These are phyloP conservation scores for Sympetrum striolatum DNA, from an alignment of 2,888 invertebrate genomes.

Conservation along the genomic window DNA sequence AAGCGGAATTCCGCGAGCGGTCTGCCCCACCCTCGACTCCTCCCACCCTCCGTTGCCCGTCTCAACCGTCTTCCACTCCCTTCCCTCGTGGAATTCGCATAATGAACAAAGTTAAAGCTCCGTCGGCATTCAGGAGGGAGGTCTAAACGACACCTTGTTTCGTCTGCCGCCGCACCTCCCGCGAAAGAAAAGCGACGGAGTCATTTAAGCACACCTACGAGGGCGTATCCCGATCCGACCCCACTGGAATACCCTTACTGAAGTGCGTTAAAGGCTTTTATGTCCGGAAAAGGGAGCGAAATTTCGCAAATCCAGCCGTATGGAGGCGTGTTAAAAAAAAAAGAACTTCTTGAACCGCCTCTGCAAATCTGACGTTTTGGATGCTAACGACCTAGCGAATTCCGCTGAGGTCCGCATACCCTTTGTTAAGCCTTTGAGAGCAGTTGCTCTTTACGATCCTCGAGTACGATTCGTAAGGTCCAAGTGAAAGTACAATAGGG, in stretches of 20 bases:
- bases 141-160: not conserved
- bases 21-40: not conserved
- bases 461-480: not conserved
- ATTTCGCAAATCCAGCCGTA: not conserved
- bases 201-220: not conserved
- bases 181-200: not conserved
- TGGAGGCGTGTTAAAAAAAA: not conserved
- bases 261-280: not conserved
- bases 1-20: not conserved
- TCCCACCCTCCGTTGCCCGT: not conserved
- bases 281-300: too few species aligned
- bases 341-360: too few species aligned
- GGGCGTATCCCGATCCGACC: not conserved
- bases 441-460: too few species aligned
- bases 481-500: not conserved
- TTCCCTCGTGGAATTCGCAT: not conserved
- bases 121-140: not conserved
- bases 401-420: too few species aligned
- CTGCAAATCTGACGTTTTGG: not conserved
- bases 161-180: not conserved
- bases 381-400: too few species aligned
- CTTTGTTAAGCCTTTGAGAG: too few species aligned
- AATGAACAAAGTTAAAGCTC: slow-evolving; percentile 6
- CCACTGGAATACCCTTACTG: not conserved
- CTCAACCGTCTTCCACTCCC: not conserved